Conservation (phyloP, 2,113 vertebrate genomes). For the Sapayoa aenigma region DNA sequence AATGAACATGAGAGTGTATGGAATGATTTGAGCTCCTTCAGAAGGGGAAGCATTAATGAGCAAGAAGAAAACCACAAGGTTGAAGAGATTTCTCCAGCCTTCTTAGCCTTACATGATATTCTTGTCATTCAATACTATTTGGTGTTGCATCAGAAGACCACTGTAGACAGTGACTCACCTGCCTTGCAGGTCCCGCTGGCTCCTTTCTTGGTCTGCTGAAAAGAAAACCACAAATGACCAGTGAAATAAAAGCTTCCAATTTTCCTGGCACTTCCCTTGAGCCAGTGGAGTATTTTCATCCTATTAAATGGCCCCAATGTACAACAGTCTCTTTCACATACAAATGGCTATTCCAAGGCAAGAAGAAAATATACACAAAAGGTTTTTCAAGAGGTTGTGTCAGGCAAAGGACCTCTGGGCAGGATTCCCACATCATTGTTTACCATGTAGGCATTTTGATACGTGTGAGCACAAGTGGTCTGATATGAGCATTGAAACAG, state of each 20-base stretch:
- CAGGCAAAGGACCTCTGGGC: conserved; percentile 59
- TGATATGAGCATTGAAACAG: conserved; percentile 59
- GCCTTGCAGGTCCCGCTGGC: conserved; percentile 62
- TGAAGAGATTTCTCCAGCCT: neutral
- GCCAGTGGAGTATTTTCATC: conserved; percentile 65
- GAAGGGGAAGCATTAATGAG: neutral
- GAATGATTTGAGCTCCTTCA: neutral
- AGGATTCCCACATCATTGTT: conserved; percentile 50
- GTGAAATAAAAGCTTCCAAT: conserved; percentile 72
- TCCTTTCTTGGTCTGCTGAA: conserved; percentile 71
- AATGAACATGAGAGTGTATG: neutral
- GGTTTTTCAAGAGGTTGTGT: conserved; percentile 58
- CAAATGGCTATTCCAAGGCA: conserved; percentile 53
- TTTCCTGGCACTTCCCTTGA: conserved; percentile 15
- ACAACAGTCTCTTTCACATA: conserved; percentile 36
- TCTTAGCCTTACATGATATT: neutral
- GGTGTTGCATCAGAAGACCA: neutral
- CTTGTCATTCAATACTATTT: neutral
- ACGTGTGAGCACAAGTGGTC: conserved; percentile 54
- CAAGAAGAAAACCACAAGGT: neutral
- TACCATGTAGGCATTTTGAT: conserved; percentile 62
- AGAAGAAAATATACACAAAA: conserved; percentile 65
- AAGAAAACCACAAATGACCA: conserved; percentile 68
- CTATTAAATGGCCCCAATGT: conserved; percentile 42
- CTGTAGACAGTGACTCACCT: conserved; percentile 35